Base-by-base conservation (phyloP, 2,888 invertebrate species). In the Acrobasis repandana region DNA sequence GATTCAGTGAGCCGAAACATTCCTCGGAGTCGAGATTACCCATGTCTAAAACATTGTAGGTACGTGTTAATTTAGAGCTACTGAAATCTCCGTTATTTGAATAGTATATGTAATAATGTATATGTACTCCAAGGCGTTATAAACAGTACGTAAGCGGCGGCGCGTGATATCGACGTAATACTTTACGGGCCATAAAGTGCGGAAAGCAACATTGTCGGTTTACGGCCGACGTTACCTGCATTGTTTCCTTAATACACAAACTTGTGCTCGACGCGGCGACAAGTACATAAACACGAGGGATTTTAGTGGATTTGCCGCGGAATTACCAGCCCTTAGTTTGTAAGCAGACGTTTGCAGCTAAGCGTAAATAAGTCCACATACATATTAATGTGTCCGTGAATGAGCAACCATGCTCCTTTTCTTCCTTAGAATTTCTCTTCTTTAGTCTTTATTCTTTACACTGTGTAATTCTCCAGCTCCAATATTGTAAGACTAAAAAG, bases 171-270 rank as follows among this genome's bases (percentile, higher is more conserved):
- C 74, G 75, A 73, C 73, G 80, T 81, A 78, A 83, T 82, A 78
- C 83, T 85, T 85, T 82, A 84, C 80, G 81, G 77, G 67, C 79
- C 75, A 84, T 86, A 86, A 86, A 86, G 65, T 67, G 69, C 62
- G 66, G 70, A 67, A 62, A 67, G 68, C 75, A 72, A 82, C 83
- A 83, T 70, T 79, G 83, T 82, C 68, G 70, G 66, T 75, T 76
- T 75, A 76, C 67, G 66, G 68, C 65, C 66, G 43, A 70, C 66
- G 73, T 69, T 76, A 80, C 80, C 77, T 80, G 80, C 79, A 81
- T 82, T 83, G 81, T 83, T 79, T 72, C 69, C 75, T 72, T 76
- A 75, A 73, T 70, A 74, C 58, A 61, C 62, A 61, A 65, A 68
- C 64, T 67, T 64, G 59, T 64, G 56, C 64, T 66, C 65, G 62